phyloP scores from a whole-genome alignment of 2,113 vertebrate genomes.

The Corvus moneduloides region DNA sequence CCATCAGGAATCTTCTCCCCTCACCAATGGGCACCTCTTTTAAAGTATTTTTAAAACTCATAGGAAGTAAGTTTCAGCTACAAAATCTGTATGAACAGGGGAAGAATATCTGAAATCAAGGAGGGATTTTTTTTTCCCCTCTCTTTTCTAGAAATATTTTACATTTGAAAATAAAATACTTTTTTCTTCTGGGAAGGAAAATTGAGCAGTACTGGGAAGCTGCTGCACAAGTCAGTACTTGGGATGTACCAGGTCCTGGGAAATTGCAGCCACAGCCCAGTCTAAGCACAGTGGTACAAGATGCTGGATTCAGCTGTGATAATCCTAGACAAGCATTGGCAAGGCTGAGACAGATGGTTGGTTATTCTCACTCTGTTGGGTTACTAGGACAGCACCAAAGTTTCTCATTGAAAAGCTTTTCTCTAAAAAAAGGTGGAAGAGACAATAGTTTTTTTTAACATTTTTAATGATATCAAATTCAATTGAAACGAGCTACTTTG shows the following conservation, averaged over 20 bases:
- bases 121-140: not conserved
- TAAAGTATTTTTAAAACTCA: not conserved
- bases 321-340: not conserved
- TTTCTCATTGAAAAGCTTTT: conserved; percentile 8
- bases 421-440: not conserved
- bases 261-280: not conserved
- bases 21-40: not conserved
- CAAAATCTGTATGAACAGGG: not conserved
- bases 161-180: not conserved
- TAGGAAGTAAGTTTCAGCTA: not conserved
- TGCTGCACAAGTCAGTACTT: not conserved
- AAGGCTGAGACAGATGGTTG: not conserved
- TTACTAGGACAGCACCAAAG: not conserved
- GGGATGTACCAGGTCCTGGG: not conserved
- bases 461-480: conserved; percentile 56
- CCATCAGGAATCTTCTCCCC: not conserved
- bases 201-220: not conserved
- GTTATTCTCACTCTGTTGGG: not conserved
- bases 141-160: not conserved
- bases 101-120: not conserved
- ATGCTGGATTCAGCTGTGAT: not conserved
- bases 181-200: not conserved
- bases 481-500: conserved; percentile 53
- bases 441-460: not conserved
- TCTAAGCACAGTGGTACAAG: not conserved